Evolutionary conservation across 2,797 vertebrate species (phyloP), one percentile per base, ranked within the genome.

Genomic region (Diglossa cyanea): DNA sequence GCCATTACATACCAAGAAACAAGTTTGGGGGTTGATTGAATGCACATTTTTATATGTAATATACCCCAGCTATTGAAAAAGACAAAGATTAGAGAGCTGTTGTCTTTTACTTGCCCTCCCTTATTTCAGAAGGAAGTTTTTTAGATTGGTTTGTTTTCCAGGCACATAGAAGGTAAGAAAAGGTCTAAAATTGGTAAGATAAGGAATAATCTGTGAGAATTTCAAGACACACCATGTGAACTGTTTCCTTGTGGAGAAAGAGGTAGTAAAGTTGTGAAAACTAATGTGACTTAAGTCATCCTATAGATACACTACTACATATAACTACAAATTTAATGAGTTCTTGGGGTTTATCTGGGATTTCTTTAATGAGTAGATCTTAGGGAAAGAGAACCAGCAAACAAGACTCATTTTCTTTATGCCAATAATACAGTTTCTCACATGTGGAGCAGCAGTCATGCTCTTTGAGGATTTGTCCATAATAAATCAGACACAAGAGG

Each of bases 261-360:
- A 94, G 90, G 91, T 93, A 93, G 90, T 76, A 86, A 92, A 79
- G 93, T 95, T 93, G 80, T 15, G 37, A 82, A 88, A 93, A 91
- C 42, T 40, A 37, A 4, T 40, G 44, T 62, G 33, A 42, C 35
- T 77, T 73, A 79, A 66, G 39, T 95, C 45, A 72, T 75, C 67
- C 72, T 90, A 72, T 11, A 77, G 30, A 35, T 42, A 50, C 2
- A 67, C 42, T 61, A n/a, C 25, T 78, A 61, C 10, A 39, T 20
- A 3, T 20, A 55, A 87, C 23, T 75, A 74, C 13, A 88, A 62
- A 58, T 79, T 31, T 84, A 77, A 58, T 47, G 65, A 84, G 26
- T 71, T 55, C 13, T 77, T 31, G 40, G 39, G 23, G 20, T 80
- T 80, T 58, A 31, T 86, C 40, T 83, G 58, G 26, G 70, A 5